Evolutionary conservation across 2,113 vertebrate species (phyloP).

Genomic region (Gasterosteus aculeatus): DNA sequence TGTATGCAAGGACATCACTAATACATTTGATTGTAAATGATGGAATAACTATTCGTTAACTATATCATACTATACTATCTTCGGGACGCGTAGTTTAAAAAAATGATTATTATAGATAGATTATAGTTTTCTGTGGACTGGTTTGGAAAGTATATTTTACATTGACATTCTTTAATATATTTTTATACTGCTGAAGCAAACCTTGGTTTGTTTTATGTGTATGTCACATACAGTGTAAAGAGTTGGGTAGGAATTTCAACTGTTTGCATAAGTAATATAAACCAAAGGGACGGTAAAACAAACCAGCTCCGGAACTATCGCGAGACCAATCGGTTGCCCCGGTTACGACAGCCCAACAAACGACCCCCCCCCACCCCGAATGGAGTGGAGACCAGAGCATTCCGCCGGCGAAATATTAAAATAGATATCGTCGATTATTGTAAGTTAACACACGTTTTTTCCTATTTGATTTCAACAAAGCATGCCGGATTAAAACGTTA

Average conservation of each 20-base stretch:
- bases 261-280: not conserved
- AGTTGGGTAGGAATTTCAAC: not conserved
- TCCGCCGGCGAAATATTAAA: not conserved
- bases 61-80: not conserved
- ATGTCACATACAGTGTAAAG: not conserved
- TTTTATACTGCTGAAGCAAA: not conserved
- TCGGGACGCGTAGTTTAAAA: not conserved
- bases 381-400: not conserved
- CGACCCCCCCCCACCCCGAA: not conserved
- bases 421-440: not conserved
- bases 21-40: not conserved
- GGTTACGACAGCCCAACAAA: conserved; percentile 45
- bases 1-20: not conserved
- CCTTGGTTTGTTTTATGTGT: not conserved
- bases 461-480: not conserved
- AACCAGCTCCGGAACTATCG: conserved; percentile 13
- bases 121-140: not conserved
- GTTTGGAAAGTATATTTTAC: not conserved
- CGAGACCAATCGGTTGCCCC: conserved; percentile 57
- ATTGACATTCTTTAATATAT: not conserved
- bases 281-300: not conserved
- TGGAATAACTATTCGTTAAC: not conserved
- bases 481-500: not conserved
- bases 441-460: not conserved
- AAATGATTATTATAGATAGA: not conserved